Evolutionary conservation across 1,140 invertebrate genomes (phyloP).

Genomic region (Drosophila melanogaster): Release_6_plus_ISO1_MT NC_004354.4:16554501-16555000

Average conservation of each 20-base stretch:
- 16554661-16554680: slow-evolving; percentile 15
- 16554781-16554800: slow-evolving; percentile 49
- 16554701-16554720: slow-evolving; percentile 25
- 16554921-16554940: slow-evolving; percentile 17
- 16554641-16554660: slow-evolving; percentile 57
- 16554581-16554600: slow-evolving; percentile 67
- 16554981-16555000: slow-evolving; percentile 9
- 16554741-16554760: slow-evolving; percentile 37
- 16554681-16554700: slow-evolving; percentile 55
- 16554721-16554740: slow-evolving; percentile 31
- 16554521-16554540: slow-evolving; percentile 65
- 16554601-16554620: slow-evolving; percentile 84
- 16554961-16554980: slow-evolving; percentile 30
- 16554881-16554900: slow-evolving; percentile 8
- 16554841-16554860: slow-evolving; percentile 7
- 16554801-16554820: slow-evolving; percentile 8
- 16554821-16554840: slow-evolving; percentile 28
- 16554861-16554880: slow-evolving; percentile 15
- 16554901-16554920: slow-evolving; percentile 27
- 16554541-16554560: slow-evolving; percentile 72
- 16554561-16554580: slow-evolving; percentile 75
- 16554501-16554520: slow-evolving; percentile 43
- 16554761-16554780: slow-evolving; percentile 42
- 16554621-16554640: slow-evolving; percentile 82
- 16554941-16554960: slow-evolving; percentile 32